Base-by-base conservation (phyloP, 2,113 vertebrate genomes). In the Plecturocebus donacophilus region DNA sequence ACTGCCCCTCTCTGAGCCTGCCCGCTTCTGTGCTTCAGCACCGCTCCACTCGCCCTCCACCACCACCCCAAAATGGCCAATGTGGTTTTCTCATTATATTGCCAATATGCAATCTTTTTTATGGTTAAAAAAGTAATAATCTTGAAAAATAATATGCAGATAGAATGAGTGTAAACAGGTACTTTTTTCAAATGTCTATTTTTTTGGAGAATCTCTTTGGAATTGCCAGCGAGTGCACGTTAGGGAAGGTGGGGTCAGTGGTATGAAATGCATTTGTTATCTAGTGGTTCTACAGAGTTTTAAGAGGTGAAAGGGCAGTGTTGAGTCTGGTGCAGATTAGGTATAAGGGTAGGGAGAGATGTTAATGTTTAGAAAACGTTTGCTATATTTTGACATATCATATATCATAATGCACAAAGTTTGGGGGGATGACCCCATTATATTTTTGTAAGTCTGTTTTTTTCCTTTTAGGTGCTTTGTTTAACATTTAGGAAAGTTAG, bases 361-460 rank as follows among this genome's bases (percentile, higher is more conserved):
- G 8, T 71, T 68, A 6, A 80, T 95, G 87, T 97, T 98, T 16
- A 97, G 95, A 98, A 97, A 98, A 93, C 0, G 12, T 68, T 79
- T 97, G 16, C 98, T 98, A 97, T 98, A 98, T 98, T 98, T 98
- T 97, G 97, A 98, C 98, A 98, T 98, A 98, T 98, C 98, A 98
- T 98, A 98, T 95, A 88, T 75, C 95, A 97, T 70, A 97, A 98
- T 96, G 96, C 80, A 11, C 13, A 97, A 98, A 95, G 82, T 73
- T 58, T 86, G 96, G 97, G 97, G 16, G 68, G 0, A 40, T 11
- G 61, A 94, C 71, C 97, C 97, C 98, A 94, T 84, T 98, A 96
- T 99, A 99, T 99, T 99, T 99, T 99, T 99, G 79, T 99, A 99
- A 98, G 97, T 97, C 94, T 97, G 96, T 98, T 98, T 97, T 95